Evolutionary conservation across 2,113 vertebrate species (phyloP), one percentile per base, ranked within the genome.

Genomic region (Seriola rivoliana): DNA sequence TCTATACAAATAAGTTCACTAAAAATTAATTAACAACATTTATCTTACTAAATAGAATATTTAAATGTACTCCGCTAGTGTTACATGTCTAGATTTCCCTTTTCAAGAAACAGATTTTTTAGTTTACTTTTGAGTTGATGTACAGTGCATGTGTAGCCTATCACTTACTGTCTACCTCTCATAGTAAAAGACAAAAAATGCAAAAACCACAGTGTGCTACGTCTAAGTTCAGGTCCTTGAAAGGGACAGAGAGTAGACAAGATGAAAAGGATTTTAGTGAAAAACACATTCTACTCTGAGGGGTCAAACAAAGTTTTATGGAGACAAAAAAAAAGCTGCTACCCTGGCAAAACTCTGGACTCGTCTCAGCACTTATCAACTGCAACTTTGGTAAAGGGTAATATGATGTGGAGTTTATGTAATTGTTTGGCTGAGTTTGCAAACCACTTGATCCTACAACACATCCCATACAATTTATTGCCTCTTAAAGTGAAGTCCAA

Each of bases 401-500:
- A 54, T 63, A 66, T 77, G 44, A 48, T 67, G 62, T 68, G 25
- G 32, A 57, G 25, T 74, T 70, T 66, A 66, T 46, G 69, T 59
- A 38, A 77, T 23, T 58, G 62, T 73, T 77, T 73, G 44, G 62
- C 59, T 75, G 55, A 38, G 38, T 82, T 78, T 69, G 68, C 59
- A 69, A 58, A 46, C 48, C 50, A 55, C 40, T 71, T 71, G 54
- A 55, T 60, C 67, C 58, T 42, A 69, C 36, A 87, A 75, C 58
- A 80, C 58, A 65, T 70, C 0, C 44, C 29, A 60, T 55, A 38
- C 46, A 62, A 66, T 85, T 69, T 54, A 82, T 62, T 50, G 34
- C 42, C 54, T 75, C 67, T 82, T 78, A 66, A 80, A 79, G 17
- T 40, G 16, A 66, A 74, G 55, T 81, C 64, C 55, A 82, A 74